These are phyloP conservation scores for Furnarius figulus DNA, from an alignment of 2,113 vertebrate species.

Conservation along the genomic window DNA sequence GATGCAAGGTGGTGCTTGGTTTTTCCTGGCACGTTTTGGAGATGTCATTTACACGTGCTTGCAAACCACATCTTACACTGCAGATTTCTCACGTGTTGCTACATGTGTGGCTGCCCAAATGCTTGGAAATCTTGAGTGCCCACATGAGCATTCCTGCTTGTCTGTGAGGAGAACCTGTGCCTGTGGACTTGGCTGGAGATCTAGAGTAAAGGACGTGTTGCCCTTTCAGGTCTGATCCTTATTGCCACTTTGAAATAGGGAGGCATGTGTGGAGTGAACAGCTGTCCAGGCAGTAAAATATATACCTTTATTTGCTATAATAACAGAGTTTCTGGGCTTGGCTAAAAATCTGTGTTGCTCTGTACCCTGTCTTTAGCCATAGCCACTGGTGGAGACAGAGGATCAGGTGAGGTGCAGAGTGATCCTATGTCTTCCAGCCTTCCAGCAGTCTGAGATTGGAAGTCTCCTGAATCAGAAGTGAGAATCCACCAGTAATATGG, in stretches of 20 bases:
- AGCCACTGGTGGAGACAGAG: background rate
- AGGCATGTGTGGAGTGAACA: background rate
- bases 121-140: background rate
- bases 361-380: background rate
- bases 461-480: background rate
- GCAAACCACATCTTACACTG: background rate
- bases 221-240: conserved; percentile 30
- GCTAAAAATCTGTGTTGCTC: background rate
- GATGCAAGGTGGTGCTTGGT: background rate
- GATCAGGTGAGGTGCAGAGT: background rate
- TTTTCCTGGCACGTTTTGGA: background rate
- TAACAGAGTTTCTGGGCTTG: background rate
- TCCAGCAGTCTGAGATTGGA: background rate
- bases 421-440: background rate
- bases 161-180: conserved; percentile 12
- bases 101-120: background rate
- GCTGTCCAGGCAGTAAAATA: conserved; percentile 9
- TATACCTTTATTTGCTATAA: background rate
- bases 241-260: background rate
- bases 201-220: conserved; percentile 41
- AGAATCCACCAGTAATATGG: background rate
- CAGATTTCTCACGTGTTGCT: conserved; percentile 7
- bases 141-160: conserved; percentile 16
- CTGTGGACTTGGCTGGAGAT: conserved; percentile 37
- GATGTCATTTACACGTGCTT: background rate